These are phyloP conservation scores for Litoditis marina DNA, from an alignment of 2,888 invertebrate genomes.

Conservation along the genomic window DNA sequence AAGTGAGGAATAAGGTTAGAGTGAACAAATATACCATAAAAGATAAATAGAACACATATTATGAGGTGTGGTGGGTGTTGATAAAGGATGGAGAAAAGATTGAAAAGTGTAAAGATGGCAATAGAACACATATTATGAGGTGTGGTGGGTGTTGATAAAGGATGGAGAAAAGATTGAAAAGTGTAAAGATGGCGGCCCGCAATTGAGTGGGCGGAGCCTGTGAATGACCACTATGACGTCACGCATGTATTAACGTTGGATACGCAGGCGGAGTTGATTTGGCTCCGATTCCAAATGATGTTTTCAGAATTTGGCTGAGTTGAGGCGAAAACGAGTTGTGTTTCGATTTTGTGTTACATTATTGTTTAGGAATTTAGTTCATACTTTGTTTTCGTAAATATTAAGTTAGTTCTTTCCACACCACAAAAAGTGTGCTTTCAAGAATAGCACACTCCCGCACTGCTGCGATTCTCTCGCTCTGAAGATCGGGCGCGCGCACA, in stretches of 20 bases:
- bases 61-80: no score
- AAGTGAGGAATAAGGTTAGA: no score
- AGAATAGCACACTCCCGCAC: no score
- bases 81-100: no score
- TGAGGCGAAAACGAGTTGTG: slow-evolving; percentile 1
- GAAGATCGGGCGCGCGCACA: no score
- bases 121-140: no score
- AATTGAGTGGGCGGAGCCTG: slow-evolving; percentile 8
- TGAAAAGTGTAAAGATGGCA: slow-evolving; percentile 9
- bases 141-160: no score
- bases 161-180: not conserved
- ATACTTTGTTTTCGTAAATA: not conserved
- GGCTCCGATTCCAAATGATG: slow-evolving; percentile 7
- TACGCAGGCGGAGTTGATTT: slow-evolving; percentile 10
- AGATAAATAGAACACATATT: no score
- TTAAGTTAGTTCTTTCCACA: no score
- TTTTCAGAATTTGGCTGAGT: slow-evolving; percentile 8
- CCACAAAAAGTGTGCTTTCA: no score
- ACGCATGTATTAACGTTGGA: slow-evolving; percentile 6
- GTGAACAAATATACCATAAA: no score
- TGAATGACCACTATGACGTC: slow-evolving; percentile 18
- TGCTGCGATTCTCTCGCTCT: no score
- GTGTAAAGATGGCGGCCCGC: slow-evolving; percentile 12
- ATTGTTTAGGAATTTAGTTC: not conserved
- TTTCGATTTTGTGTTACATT: not conserved